Base-by-base conservation (phyloP, 2,888 invertebrate genomes). In the Tyria jacobaeae region DNA sequence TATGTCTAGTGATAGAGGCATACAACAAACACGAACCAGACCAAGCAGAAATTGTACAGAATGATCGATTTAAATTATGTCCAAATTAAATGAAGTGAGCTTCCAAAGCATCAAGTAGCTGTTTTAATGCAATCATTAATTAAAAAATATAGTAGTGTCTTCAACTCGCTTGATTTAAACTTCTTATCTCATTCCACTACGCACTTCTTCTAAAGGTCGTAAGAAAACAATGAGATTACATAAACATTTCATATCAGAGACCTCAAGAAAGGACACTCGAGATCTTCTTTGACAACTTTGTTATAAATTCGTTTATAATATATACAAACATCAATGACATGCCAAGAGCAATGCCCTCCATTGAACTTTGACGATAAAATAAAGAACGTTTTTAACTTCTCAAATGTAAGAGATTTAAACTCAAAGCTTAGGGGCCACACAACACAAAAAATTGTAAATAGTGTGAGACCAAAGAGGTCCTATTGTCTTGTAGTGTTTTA, bases 141-240 rank as follows among this genome's bases (percentile, higher is more conserved):
- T n/a, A n/a, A n/a, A n/a, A n/a, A n/a, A n/a, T n/a, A n/a, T n/a
- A n/a, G n/a, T n/a, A n/a, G n/a, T n/a, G n/a, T n/a, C n/a, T n/a
- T n/a, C n/a, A n/a, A n/a, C 34, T 34, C 21, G 31, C 7, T 14
- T 21, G 17, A 50, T 35, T 51, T 24, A 3, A 35, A 21, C 24
- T 7, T 35, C 24, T 51, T 51, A 51, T 51, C 51, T 35, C 24
- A 51, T 35, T 35, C 21, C 51, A 51, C 14, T 51, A 35, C 12
- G 21, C 21, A 17, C 24, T 51, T 15, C 24, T 51, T 35, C 34
- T 35, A 15, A 15, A 51, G 24, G 51, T 35, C 35, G 21, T 51
- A 35, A 51, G 21, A 51, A 24, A 21, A 7, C 35, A 35, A 9
- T 34, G 9, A 51, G 51, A 35, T 51, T 21, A 24, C 21, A 51